phyloP scores from a whole-genome alignment of 2,797 vertebrate species.

The Rhyacichthys aspro region DNA sequence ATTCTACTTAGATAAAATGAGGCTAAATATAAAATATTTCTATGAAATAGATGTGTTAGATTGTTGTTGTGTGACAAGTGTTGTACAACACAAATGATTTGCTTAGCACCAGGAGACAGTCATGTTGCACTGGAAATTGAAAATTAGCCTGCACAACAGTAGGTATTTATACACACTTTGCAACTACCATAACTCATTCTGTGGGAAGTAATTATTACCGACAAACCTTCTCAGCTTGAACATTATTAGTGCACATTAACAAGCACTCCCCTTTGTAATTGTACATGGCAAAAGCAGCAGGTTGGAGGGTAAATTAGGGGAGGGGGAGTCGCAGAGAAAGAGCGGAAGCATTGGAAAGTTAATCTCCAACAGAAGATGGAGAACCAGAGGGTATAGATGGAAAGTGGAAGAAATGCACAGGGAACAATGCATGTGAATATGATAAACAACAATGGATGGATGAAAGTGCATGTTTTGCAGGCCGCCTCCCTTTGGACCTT shows the following conservation, averaged over 20 bases:
- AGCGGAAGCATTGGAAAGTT: constrained; percentile 51
- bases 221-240: constrained; percentile 87
- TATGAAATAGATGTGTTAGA: neutral
- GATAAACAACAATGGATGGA: constrained; percentile 68
- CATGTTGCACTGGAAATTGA: constrained; percentile 60
- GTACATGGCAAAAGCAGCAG: constrained; percentile 82
- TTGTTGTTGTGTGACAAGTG: constrained; percentile 53
- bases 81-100: constrained; percentile 58
- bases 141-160: constrained; percentile 72
- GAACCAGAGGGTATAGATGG: constrained; percentile 35
- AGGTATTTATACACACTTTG: constrained; percentile 76
- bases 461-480: constrained; percentile 63
- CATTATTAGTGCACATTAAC: constrained; percentile 88
- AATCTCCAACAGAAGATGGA: constrained; percentile 62
- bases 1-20: constrained; percentile 19
- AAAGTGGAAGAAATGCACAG: constrained; percentile 35
- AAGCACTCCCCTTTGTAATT: constrained; percentile 88
- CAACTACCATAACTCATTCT: constrained; percentile 82
- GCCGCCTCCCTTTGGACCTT: constrained; percentile 57
- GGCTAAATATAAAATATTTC: constrained; percentile 17
- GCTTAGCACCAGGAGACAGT: constrained; percentile 49
- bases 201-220: constrained; percentile 88
- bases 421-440: constrained; percentile 59
- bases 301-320: constrained; percentile 83
- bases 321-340: constrained; percentile 65